Evolutionary conservation across 2,888 invertebrate species (phyloP).

Genomic region (Hyposoter dolosus): DNA sequence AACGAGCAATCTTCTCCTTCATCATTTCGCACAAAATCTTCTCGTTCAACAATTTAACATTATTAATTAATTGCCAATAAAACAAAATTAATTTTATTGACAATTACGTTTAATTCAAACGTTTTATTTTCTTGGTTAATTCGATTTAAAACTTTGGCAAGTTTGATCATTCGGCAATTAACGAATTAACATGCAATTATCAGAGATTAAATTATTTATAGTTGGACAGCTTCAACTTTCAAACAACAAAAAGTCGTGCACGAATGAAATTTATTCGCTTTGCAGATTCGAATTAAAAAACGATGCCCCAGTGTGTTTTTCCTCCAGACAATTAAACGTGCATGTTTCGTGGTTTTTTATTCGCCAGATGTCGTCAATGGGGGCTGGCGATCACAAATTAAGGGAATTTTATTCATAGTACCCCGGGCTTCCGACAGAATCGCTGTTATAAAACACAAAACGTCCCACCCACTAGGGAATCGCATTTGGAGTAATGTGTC

Average conservation of each 20-base stretch:
- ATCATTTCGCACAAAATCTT: neutral
- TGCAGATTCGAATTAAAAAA: neutral
- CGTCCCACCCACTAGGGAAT: slow-evolving; percentile 26
- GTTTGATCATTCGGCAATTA: neutral
- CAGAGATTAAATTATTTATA: neutral
- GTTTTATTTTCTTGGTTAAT: neutral
- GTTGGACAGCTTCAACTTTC: neutral
- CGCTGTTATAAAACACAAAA: slow-evolving; percentile 38
- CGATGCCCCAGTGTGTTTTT: neutral
- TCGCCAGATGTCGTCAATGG: slow-evolving; percentile 21
- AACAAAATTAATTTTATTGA: neutral
- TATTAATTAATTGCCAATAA: neutral
- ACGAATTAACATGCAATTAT: neutral
- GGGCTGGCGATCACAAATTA: slow-evolving; percentile 4
- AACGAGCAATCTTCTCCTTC: no score
- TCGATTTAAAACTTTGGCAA: neutral
- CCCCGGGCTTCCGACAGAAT: slow-evolving; percentile 14
- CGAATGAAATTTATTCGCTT: neutral
- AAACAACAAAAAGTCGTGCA: neutral
- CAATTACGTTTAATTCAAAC: neutral
- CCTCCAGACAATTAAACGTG: slow-evolving; percentile 29
- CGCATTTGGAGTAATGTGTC: slow-evolving; percentile 48
- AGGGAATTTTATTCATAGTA: slow-evolving; percentile 2
- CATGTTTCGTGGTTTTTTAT: neutral
- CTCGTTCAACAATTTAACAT: neutral